Evolutionary conservation across 92 coral and sea anemone genomes (phyloP), one percentile per base, ranked within the genome.

Genomic region (Chrysogorgia sp.): DNA sequence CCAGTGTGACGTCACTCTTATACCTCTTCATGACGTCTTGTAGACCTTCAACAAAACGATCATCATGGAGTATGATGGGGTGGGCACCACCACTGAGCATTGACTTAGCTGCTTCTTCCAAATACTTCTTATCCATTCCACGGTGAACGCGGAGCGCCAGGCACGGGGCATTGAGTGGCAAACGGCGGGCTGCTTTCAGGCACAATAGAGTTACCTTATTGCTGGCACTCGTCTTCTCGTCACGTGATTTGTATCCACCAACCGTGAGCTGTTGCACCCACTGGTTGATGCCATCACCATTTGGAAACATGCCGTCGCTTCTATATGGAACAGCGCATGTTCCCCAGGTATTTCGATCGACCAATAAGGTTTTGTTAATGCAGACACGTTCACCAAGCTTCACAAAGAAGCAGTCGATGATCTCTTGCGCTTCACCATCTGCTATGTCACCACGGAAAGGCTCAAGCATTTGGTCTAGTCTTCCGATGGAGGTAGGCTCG

Each of bases 201-300:
- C 96, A 90, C 92, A 88, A 75, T 56, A 74, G 7, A 1, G 96
- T 90, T 32, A 90, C 78, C 28, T 55, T 79, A 29, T 90, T 90
- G 56, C 89, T 81, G 2, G 77, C 91, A 55, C 78, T 75, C 47
- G 71, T 45, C 1, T 87, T 79, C 23, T 58, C 86, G 9, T 82
- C 87, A 22, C 77, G 75, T 1, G 92, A 80, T 49, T 88, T 85
- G 86, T 90, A 88, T 22, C 96, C 96, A 21, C 96, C 96, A 7
- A 90, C 90, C 9, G 96, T 57, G 80, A 90, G 82, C 84, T 90
- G 96, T 37, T 90, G 96, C 35, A 90, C 96, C 96, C 96, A 90
- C 17, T 90, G 96, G 84, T 90, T 90, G 29, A 90, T 82, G 12
- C 84, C 29, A 20, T 90, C 92, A 6, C 96, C 96, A 30, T 90